phyloP scores from a whole-genome alignment of 2,888 invertebrate genomes.

The Aricia artaxerxes region DNA sequence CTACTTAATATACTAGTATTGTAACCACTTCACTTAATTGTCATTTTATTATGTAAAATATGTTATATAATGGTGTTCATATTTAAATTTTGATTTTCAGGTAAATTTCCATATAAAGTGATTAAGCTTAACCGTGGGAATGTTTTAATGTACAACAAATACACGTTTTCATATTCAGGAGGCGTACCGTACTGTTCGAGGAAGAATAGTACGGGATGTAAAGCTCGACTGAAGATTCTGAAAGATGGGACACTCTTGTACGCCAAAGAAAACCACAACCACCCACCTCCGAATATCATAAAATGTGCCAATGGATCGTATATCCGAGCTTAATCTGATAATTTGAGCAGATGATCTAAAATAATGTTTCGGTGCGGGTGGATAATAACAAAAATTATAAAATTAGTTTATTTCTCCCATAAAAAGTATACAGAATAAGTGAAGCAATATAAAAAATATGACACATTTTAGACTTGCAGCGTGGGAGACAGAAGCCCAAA shows the following conservation, averaged over 20 bases:
- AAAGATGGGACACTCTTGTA: constrained; percentile 32
- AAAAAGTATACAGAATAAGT: too few species aligned
- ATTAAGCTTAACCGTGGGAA: constrained; percentile 37
- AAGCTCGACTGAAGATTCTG: constrained; percentile 41
- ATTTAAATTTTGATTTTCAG: constrained; percentile 11
- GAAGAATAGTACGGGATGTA: constrained; percentile 37
- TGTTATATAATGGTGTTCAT: background rate
- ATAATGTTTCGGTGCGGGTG: too few species aligned
- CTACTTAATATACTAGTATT: too few species aligned
- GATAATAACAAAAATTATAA: too few species aligned
- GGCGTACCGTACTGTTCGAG: constrained; percentile 40
- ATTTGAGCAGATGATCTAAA: too few species aligned
- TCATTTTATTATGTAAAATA: too few species aligned
- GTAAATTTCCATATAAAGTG: constrained; percentile 32
- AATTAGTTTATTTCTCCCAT: too few species aligned
- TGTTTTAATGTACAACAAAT: constrained; percentile 40
- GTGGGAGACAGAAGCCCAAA: too few species aligned
- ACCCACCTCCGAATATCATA: constrained; percentile 44
- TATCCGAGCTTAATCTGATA: constrained; percentile 26
- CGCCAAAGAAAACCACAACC: constrained; percentile 38
- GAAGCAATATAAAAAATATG: too few species aligned
- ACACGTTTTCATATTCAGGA: constrained; percentile 43
- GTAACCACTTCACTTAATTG: too few species aligned
- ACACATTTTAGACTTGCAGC: too few species aligned
- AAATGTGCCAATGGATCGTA: constrained; percentile 37